Evolutionary conservation across 2,797 vertebrate genomes (phyloP).

Genomic region (Coilia nasus): DNA sequence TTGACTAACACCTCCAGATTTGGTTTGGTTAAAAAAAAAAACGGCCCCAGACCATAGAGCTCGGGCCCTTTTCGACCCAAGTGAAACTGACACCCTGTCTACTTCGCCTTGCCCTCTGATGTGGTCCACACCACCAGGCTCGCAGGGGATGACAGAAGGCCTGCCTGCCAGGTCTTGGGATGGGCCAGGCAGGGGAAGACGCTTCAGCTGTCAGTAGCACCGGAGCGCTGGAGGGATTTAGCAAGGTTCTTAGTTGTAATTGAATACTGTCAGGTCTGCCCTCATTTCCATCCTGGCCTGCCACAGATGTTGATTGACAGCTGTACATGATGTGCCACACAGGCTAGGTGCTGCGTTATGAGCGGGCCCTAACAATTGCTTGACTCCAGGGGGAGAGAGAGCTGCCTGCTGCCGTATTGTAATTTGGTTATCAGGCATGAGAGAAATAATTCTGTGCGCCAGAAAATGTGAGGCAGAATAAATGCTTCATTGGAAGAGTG

Average conservation of each 20-base stretch:
- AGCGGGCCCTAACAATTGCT: slow-evolving; percentile 99
- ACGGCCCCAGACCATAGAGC: too few species aligned
- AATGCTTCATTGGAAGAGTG: slow-evolving; percentile 95
- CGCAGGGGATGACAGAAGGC: background rate
- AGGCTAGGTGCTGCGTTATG: slow-evolving; percentile 99
- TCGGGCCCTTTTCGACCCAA: background rate
- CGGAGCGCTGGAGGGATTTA: slow-evolving; percentile 64
- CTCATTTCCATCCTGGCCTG: slow-evolving; percentile 93
- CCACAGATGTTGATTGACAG: slow-evolving; percentile 93
- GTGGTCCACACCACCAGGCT: background rate
- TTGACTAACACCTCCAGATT: background rate
- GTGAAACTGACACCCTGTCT: background rate
- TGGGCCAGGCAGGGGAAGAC: slow-evolving; percentile 60
- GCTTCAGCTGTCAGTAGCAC: slow-evolving; percentile 87
- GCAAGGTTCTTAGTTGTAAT: slow-evolving; percentile 78
- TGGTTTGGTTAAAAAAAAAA: background rate
- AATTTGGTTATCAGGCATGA: slow-evolving; percentile 99
- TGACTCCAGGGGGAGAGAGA: slow-evolving; percentile 89
- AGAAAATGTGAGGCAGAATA: slow-evolving; percentile 99
- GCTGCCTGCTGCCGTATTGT: slow-evolving; percentile 93
- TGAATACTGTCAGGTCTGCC: slow-evolving; percentile 90
- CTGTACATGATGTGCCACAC: slow-evolving; percentile 99
- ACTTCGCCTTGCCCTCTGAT: background rate
- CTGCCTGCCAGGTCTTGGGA: background rate
- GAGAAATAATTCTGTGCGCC: slow-evolving; percentile 99